These are phyloP conservation scores for Drosophila siamana DNA, from an alignment of 2,888 invertebrate genomes.

Conservation along the genomic window DNA sequence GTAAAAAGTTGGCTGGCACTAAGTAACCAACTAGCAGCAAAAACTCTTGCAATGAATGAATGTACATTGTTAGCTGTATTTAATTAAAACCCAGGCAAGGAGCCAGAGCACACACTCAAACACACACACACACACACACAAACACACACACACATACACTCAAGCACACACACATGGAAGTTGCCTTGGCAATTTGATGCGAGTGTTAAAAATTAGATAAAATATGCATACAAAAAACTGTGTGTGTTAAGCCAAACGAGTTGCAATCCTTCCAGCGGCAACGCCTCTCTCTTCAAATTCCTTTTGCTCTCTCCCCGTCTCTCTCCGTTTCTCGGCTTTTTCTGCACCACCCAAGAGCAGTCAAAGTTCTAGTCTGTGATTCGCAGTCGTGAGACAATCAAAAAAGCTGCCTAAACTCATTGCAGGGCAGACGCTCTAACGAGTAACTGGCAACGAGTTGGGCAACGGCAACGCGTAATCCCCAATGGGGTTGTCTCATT, in stretches of 20 bases:
- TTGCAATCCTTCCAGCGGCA: background rate
- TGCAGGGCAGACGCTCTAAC: background rate
- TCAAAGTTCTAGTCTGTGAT: constrained; percentile 6
- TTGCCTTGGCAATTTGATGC: constrained; percentile 51
- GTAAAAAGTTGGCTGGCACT: constrained; percentile 45
- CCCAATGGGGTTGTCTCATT: background rate
- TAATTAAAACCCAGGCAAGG: constrained; percentile 59
- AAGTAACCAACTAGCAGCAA: constrained; percentile 68
- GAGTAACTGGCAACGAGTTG: background rate
- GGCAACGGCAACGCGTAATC: background rate
- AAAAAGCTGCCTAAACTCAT: background rate
- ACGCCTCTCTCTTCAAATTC: background rate
- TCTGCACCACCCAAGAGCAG: too few species aligned
- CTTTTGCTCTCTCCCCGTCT: background rate
- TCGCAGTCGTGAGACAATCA: constrained; percentile 5
- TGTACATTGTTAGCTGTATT: constrained; percentile 72
- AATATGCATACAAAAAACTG: constrained; percentile 51
- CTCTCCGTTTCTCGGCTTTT: background rate
- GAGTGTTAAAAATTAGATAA: constrained; percentile 58
- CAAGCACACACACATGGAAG: constrained; percentile 2
- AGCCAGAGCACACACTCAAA: constrained; percentile 15
- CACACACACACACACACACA: constrained; percentile 1
- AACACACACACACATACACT: background rate
- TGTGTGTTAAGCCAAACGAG: constrained; percentile 26
- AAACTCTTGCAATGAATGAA: constrained; percentile 68